Conservation (phyloP, 2,888 invertebrate genomes). For the Chelonus formosanus region DNA sequence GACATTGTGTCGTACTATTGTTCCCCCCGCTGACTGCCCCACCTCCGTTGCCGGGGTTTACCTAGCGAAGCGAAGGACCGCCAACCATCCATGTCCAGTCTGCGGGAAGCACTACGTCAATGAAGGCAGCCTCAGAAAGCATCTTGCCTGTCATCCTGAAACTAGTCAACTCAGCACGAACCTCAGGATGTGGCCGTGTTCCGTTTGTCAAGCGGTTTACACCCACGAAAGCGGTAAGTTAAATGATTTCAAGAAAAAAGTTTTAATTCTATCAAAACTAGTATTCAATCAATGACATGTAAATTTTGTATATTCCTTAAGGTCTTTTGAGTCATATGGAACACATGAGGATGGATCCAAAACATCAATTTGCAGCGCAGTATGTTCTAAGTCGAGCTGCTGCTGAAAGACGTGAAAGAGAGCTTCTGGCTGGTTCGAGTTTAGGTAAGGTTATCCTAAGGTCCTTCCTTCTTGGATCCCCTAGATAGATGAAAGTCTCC, state of each 20-base stretch:
- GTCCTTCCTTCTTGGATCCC: constrained; percentile 17
- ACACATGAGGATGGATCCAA: constrained; percentile 96
- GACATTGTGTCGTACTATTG: constrained; percentile 65
- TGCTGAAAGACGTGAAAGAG: constrained; percentile 87
- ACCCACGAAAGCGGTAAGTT: constrained; percentile 90
- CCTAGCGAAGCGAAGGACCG: constrained; percentile 92
- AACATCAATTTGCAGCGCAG: constrained; percentile 94
- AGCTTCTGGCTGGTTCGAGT: constrained; percentile 70
- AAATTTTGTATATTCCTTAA: constrained; percentile 58
- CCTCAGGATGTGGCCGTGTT: constrained; percentile 95
- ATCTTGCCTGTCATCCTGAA: constrained; percentile 93
- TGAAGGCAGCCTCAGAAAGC: constrained; percentile 91
- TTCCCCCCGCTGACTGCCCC: constrained; percentile 66
- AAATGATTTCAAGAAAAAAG: background rate
- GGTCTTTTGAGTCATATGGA: constrained; percentile 94
- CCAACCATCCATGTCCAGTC: constrained; percentile 94
- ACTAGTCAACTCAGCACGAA: constrained; percentile 86
- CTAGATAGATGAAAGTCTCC: background rate
- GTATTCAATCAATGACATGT: background rate
- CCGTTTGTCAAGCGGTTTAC: constrained; percentile 93
- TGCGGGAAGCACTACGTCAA: constrained; percentile 96
- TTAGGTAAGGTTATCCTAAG: constrained; percentile 52
- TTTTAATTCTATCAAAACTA: background rate
- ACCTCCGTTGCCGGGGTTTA: constrained; percentile 69
- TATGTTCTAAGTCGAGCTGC: constrained; percentile 91